Evolutionary conservation across 2,797 vertebrate species (phyloP), one percentile per base, ranked within the genome.

Genomic region (Rhinatrema bivittatum): DNA sequence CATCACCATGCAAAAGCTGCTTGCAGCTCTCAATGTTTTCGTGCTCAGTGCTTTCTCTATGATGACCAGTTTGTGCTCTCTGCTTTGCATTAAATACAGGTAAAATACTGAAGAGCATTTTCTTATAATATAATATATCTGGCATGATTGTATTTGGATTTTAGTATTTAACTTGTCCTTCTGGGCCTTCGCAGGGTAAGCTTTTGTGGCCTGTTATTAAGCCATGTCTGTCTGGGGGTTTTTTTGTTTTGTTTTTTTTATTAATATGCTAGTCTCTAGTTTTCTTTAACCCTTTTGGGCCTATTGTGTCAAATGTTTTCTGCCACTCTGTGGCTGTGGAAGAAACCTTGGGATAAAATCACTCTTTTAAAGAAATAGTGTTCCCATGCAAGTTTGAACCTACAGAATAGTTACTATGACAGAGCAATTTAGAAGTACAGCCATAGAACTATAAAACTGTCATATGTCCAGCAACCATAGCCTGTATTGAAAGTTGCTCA

Each of bases 1-100:
- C 67, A 65, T 74, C 79, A 78, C 75, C 70, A 84, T 87, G 86
- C 73, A 62, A 71, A 78, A 66, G 68, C 79, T 76, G 57, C 59
- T 50, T 14, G 62, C 59, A 77, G 69, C 66, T 64, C 75, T 61
- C 68, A 60, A 67, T 76, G 72, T 55, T 77, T 64, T 61, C 55
- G 76, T 68, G 57, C 62, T 74, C 65, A 65, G 67, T 63, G 72
- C 76, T 58, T 72, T 78, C 78, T 71, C 70, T 72, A 79, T 79
- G 85, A 97, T 98, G 96, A 91, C 85, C 75, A 87, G 81, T 78
- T 77, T 94, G 72, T 98, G 93, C 79, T 96, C 93, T 53, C 79
- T 98, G 62, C 87, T 99, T 82, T 97, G 91, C 91, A 64, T 93
- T 72, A 91, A 90, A 77, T 97, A 91, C 93, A 97, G 94, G 94